Percentiles rank a stretch among this genome's conserved stretches.
phyloP scores from a whole-genome alignment of 2,888 invertebrate genomes.

The Catocala fraxini region DNA sequence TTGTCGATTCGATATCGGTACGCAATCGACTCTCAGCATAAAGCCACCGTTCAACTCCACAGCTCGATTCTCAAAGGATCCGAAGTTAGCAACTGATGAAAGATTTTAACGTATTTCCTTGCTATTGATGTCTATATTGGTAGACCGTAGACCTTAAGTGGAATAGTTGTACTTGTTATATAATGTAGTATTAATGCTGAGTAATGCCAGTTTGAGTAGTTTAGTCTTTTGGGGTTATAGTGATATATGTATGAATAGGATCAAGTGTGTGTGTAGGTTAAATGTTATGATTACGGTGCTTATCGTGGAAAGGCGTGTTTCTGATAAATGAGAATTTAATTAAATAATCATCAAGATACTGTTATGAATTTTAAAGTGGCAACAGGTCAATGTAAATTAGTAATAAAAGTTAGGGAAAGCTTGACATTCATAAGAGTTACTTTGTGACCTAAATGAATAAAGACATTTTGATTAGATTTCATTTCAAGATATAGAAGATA shows the following conservation, averaged over 20 bases:
- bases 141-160: constrained; percentile 39
- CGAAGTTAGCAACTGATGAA: constrained; percentile 55
- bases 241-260: constrained; percentile 7
- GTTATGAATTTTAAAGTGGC: no score
- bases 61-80: constrained; percentile 62
- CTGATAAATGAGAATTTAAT: no score
- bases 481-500: no score
- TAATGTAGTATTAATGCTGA: constrained; percentile 38
- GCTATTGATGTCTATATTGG: constrained; percentile 53
- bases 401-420: no score
- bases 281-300: no score
- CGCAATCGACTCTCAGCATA: constrained; percentile 30
- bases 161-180: constrained; percentile 46
- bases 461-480: no score
- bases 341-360: no score
- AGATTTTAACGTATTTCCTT: constrained; percentile 60
- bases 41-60: constrained; percentile 26
- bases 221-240: constrained; percentile 38
- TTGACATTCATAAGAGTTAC: no score
- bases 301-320: no score
- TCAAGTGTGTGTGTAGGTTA: neutral
- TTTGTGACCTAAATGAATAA: no score
- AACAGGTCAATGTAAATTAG: no score
- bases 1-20: constrained; percentile 7
- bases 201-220: constrained; percentile 46